Percentiles rank a stretch among this genome's conserved stretches.
Conservation (phyloP, 2,888 invertebrate genomes). For the Nemotelus nigrinus region DNA sequence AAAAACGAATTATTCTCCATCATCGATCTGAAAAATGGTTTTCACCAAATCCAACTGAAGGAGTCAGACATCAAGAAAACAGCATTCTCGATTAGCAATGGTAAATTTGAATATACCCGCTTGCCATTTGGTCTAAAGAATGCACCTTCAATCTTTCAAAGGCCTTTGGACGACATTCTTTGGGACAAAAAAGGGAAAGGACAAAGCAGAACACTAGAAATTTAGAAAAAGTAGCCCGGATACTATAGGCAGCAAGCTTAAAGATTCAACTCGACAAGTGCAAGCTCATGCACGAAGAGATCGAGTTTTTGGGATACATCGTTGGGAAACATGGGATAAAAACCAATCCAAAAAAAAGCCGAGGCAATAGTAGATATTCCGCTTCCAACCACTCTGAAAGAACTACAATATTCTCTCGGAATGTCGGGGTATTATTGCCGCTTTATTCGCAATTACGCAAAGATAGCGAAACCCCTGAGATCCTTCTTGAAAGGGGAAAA, state of each 20-base stretch:
- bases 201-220: neutral
- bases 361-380: conserved; percentile 44
- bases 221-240: conserved; percentile 32
- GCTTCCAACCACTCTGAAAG: conserved; percentile 17
- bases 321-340: neutral
- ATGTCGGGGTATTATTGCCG: conserved; percentile 47
- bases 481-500: conserved; percentile 48
- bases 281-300: conserved; percentile 17
- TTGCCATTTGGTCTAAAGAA: conserved; percentile 28
- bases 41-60: no score
- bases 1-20: conserved; percentile 47
- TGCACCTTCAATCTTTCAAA: conserved; percentile 37
- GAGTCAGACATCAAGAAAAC: no score
- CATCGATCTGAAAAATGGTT: no score
- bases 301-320: conserved; percentile 46
- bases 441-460: conserved; percentile 45
- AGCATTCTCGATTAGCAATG: no score
- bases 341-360: conserved; percentile 42
- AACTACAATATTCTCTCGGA: conserved; percentile 44
- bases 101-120: no score
- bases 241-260: conserved; percentile 46
- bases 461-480: conserved; percentile 42
- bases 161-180: conserved; percentile 7
- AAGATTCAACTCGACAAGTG: conserved; percentile 31
- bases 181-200: neutral